A percentile compares a stretch with the other conserved stretches of the same genome.
phyloP scores from a whole-genome alignment of 2,797 vertebrate species.

The Anas bernieri region DNA sequence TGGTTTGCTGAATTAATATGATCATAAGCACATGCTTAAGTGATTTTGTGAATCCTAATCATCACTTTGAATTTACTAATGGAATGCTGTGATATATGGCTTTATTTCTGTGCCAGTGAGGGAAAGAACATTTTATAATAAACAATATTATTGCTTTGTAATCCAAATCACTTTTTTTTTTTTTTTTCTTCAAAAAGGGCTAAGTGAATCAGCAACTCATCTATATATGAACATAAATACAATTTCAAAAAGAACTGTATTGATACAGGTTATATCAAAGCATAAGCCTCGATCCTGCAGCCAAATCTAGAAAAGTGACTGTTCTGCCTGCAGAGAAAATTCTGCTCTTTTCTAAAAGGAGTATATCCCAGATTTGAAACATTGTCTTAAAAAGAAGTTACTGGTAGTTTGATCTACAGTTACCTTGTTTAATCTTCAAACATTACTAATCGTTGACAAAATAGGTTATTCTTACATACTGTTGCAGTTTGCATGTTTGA shows the following conservation, averaged over 20 bases:
- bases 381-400: background rate
- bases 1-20: constrained; percentile 3
- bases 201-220: background rate
- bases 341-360: background rate
- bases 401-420: background rate
- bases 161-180: background rate
- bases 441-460: background rate
- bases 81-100: background rate
- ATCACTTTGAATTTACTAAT: background rate
- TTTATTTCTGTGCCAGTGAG: constrained; percentile 27
- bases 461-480: background rate
- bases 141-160: background rate
- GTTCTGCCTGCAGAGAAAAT: background rate
- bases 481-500: background rate
- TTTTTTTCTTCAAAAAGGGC: background rate
- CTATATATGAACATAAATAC: background rate
- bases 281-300: background rate
- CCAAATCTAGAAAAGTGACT: background rate
- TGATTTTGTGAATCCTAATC: constrained; percentile 22
- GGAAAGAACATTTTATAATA: background rate
- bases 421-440: background rate
- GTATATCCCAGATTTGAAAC: background rate
- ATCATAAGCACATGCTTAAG: constrained; percentile 24
- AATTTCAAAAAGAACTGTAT: background rate
- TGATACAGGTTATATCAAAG: background rate